A percentile compares a stretch with the other conserved stretches of the same genome.
Conservation (phyloP, 2,888 invertebrate genomes). For the Lithodes maja region DNA sequence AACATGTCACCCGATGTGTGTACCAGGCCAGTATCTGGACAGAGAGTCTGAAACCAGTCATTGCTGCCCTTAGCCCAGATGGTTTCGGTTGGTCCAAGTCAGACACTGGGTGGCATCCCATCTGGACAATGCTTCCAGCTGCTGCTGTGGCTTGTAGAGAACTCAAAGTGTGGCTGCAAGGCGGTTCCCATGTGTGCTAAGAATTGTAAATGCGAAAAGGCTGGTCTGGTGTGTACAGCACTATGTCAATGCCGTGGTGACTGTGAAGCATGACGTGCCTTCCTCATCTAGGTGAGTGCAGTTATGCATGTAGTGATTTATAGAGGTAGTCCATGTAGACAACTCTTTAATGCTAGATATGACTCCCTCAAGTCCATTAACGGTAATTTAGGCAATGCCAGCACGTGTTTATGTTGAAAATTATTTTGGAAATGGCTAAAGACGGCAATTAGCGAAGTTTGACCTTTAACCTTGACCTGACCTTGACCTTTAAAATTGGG, state of each 20-base stretch:
- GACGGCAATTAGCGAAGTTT: too few species aligned
- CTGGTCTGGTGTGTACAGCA: conserved; percentile 17
- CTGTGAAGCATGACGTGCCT: conserved; percentile 22
- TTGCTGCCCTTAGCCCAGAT: conserved; percentile 4
- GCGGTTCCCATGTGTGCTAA: conserved; percentile 24
- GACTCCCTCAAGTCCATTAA: conserved; percentile 31
- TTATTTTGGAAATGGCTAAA: background rate
- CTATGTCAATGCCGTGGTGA: conserved; percentile 28
- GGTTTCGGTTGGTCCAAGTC: conserved; percentile 23
- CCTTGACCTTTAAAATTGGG: too few species aligned
- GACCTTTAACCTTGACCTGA: too few species aligned
- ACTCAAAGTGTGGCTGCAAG: conserved; percentile 34
- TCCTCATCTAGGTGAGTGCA: background rate
- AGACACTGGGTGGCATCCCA: conserved; percentile 17
- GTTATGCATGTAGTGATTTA: background rate
- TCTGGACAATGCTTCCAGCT: conserved; percentile 20
- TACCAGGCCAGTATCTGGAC: conserved; percentile 7
- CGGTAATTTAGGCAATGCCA: conserved; percentile 16
- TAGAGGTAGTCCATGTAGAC: conserved; percentile 32
- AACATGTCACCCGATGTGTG: conserved; percentile 20
- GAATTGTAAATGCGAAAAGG: conserved; percentile 24
- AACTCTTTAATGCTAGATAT: conserved; percentile 27
- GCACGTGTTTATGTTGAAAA: conserved; percentile 17
- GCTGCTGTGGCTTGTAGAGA: conserved; percentile 29
- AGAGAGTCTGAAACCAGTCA: background rate